Evolutionary conservation across 2,797 vertebrate genomes (phyloP).

Genomic region (Acanthurus leucopareius): DNA sequence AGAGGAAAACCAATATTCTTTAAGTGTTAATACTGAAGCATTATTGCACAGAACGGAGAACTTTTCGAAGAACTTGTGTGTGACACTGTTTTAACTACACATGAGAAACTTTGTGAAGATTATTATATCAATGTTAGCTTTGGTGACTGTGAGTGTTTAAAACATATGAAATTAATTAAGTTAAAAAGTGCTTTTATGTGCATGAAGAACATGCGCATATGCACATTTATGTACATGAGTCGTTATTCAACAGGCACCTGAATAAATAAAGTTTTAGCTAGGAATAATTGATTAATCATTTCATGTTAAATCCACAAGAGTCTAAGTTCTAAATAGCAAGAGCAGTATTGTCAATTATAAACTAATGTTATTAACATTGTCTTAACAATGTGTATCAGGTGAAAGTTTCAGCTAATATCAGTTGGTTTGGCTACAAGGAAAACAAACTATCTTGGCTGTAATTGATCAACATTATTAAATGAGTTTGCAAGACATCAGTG

Average conservation of each 20-base stretch:
- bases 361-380: neutral
- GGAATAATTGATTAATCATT: neutral
- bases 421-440: neutral
- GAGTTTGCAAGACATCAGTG: constrained; percentile 2
- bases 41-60: neutral
- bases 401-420: constrained; percentile 9
- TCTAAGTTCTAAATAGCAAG: neutral
- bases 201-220: neutral
- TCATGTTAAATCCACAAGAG: neutral
- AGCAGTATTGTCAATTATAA: neutral
- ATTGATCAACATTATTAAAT: constrained; percentile 10
- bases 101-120: too few species aligned
- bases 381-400: constrained; percentile 5
- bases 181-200: constrained; percentile 11
- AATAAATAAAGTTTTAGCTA: neutral
- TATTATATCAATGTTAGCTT: constrained; percentile 19
- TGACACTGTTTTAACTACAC: neutral
- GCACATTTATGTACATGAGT: neutral
- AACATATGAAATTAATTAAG: neutral
- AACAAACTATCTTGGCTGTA: neutral
- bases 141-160: constrained; percentile 17
- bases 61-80: neutral
- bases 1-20: neutral
- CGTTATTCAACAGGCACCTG: constrained; percentile 6
- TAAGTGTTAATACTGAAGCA: neutral